Base-by-base conservation (phyloP, 2,113 vertebrate species). In the Seriola aureovittata region DNA sequence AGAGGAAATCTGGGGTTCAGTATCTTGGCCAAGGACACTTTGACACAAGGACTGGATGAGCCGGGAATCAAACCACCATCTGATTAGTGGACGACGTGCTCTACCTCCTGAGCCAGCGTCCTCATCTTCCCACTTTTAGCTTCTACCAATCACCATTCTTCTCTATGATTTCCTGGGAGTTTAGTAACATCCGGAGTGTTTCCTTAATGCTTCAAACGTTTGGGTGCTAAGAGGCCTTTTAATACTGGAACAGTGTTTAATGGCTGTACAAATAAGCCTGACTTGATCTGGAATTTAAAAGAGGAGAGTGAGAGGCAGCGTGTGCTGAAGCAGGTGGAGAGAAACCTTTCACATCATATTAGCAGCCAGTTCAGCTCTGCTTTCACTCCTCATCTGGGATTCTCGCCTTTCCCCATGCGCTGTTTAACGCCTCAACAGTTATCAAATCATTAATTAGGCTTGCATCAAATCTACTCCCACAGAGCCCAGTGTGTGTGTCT, bases 381-480 rank as follows among this genome's bases (percentile, higher is more conserved):
- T 64, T 71, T 67, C 59, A 23, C 77, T 65, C 29, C 78, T 81
- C 75, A 67, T 80, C 72, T 68, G 42, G 34, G 73, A 85, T 44
- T 59, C 80, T 21, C 5, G 1, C 25, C 34, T 44, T 60, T 72
- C 72, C 60, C 81, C 0, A 13, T 38, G 40, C 75, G 63, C 82
- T 48, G 50, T 85, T 91, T 88, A 86, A 80, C 68, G 71, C 85
- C 70, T 88, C 80, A 82, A 40, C 64, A 62, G 78, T 84, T 74
- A 88, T 80, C 64, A 84, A 82, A 85, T 82, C 75, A 81, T 91
- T 89, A 89, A 91, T 89, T 71, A 88, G 72, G 75, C 78, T 55
- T 65, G 68, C 78, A 68, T 71, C 75, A 84, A 67, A 85, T 84
- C 62, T 32, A 59, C 81, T 78, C 72, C 84, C 71, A 48, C 68